phyloP scores from a whole-genome alignment of 2,888 invertebrate genomes.

The Drosophila setosimentum region DNA sequence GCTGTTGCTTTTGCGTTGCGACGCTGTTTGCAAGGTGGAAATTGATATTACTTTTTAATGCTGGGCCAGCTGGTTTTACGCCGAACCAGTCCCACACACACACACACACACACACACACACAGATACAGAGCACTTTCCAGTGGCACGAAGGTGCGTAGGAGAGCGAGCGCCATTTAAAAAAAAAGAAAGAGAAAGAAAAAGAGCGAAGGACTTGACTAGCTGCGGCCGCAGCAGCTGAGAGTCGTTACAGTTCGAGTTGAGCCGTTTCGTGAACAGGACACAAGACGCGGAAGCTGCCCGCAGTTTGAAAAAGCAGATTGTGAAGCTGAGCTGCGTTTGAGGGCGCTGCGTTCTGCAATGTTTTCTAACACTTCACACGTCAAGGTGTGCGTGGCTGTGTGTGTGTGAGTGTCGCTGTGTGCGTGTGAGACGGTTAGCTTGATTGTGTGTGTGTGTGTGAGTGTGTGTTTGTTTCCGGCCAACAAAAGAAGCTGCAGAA shows the following conservation, averaged over 20 bases:
- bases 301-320: conserved; percentile 23
- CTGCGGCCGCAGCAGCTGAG: conserved; percentile 59
- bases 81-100: conserved; percentile 17
- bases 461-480: conserved; percentile 25
- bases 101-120: conserved; percentile 7
- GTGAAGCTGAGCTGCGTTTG: conserved; percentile 34
- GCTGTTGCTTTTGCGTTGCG: conserved; percentile 75
- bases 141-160: conserved; percentile 52
- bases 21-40: conserved; percentile 74
- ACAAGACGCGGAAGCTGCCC: conserved; percentile 72
- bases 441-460: conserved; percentile 17
- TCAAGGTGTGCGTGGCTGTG: conserved; percentile 58
- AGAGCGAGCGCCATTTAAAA: conserved; percentile 27
- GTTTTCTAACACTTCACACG: conserved; percentile 54
- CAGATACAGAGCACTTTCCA: conserved; percentile 46
- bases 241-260: conserved; percentile 78
- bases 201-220: conserved; percentile 35
- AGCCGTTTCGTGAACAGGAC: conserved; percentile 78
- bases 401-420: conserved; percentile 18
- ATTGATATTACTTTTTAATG: conserved; percentile 82
- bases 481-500: conserved; percentile 47
- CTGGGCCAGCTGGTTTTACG: conserved; percentile 74
- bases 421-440: conserved; percentile 32
- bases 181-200: conserved; percentile 23
- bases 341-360: conserved; percentile 54